Evolutionary conservation across 2,888 invertebrate genomes (phyloP).

Genomic region (Cactoblastis cactorum): DNA sequence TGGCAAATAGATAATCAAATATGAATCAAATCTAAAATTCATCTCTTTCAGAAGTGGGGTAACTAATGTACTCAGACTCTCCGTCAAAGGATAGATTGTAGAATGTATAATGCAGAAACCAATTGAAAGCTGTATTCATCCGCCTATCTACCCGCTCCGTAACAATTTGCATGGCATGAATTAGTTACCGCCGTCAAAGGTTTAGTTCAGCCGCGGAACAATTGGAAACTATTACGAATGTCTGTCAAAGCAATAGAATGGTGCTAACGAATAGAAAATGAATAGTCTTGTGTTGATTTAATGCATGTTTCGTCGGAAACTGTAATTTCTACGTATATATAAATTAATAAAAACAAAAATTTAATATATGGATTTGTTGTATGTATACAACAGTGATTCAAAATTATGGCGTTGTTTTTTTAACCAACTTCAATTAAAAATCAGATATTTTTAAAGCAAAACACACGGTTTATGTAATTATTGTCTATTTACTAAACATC

Average conservation of each 20-base stretch:
- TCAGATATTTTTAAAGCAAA: too few species aligned
- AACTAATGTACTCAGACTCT: slow-evolving; percentile 31
- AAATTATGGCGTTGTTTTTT: too few species aligned
- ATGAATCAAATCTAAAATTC: slow-evolving; percentile 5
- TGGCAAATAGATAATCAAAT: slow-evolving; percentile 5
- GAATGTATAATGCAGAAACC: slow-evolving; percentile 31
- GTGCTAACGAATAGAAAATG: slow-evolving; percentile 11
- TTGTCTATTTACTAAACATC: too few species aligned
- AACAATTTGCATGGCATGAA: slow-evolving; percentile 39
- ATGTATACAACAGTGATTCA: too few species aligned
- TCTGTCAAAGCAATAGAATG: slow-evolving; percentile 13
- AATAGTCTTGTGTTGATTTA: not conserved
- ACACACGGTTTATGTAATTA: too few species aligned
- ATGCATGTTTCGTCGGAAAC: not conserved
- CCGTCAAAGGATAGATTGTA: slow-evolving; percentile 29
- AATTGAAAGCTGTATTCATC: slow-evolving; percentile 39
- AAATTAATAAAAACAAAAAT: too few species aligned
- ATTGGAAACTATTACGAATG: slow-evolving; percentile 14
- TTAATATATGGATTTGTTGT: too few species aligned
- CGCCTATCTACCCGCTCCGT: slow-evolving; percentile 20
- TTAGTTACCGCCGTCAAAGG: slow-evolving; percentile 39
- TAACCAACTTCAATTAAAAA: too few species aligned
- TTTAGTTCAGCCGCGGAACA: slow-evolving; percentile 20
- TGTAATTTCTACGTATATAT: not conserved
- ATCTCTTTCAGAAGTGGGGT: slow-evolving; percentile 14